Base-by-base conservation (phyloP, 1,140 invertebrate genomes). In the Glossosoma conforme region DNA sequence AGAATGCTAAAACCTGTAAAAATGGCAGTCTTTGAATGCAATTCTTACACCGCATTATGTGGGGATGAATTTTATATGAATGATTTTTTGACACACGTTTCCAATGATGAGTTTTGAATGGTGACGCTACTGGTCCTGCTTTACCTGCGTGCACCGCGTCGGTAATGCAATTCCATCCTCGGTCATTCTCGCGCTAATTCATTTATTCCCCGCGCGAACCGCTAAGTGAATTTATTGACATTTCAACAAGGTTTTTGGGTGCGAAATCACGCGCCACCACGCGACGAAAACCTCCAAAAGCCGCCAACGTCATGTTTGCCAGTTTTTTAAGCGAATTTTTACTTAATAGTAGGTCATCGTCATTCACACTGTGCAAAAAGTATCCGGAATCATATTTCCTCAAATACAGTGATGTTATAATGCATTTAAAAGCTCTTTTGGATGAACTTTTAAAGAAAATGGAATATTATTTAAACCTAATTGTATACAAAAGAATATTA, bases 201-300 rank as follows among this genome's bases (percentile, higher is more conserved):
- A 28, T 8, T 8, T 8, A 28, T 28, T 28, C 6, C 6, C 6
- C 25, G 25, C 25, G 15, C 25, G 42, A 30, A 18, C 40, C 42
- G 24, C 25, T 20, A 24, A 32, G 33, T 24, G 24, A 24, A 44
- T 44, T 30, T 32, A 44, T 44, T 44, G 42, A 24, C 25, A 18
- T 32, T 44, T 24, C 25, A 32, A 44, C 25, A 30, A 30, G 25
- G 17, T 19, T 3, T 30, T 17, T 11, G n/a, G 17, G 17, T 10
- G 14, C 13, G 25, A 32, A 44, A 44, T 32, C 30, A 44, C 42
- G 13, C n/a, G 8, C 11, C 35, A 3, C 24, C 3, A 17, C 30
- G 42, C 22, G 35, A 32, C 11, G 11, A 20, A n/a, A 13, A 40
- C 37, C 11, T 20, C 22, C 22, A 42, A 25, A 15, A n/a, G 8